These are phyloP conservation scores for Aquatica leii DNA, from an alignment of 2,888 invertebrate species.

Conservation along the genomic window DNA sequence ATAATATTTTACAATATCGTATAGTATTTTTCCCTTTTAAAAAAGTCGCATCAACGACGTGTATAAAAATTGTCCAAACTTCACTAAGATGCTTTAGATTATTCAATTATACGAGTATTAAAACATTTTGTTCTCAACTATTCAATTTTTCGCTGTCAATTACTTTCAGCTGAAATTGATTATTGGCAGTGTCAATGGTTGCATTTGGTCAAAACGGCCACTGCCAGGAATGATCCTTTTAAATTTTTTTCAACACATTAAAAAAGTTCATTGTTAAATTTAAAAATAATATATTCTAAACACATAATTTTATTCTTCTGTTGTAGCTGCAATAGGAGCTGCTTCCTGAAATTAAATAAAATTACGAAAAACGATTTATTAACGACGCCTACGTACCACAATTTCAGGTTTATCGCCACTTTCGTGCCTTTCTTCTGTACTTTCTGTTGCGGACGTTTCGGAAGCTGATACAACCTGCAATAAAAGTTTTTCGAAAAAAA, in stretches of 20 bases:
- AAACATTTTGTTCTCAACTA: conserved; percentile 46
- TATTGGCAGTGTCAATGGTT: conserved; percentile 56
- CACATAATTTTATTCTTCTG: conserved; percentile 53
- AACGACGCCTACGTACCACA: conserved; percentile 40
- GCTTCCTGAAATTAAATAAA: conserved; percentile 52
- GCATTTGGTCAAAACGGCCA: conserved; percentile 55
- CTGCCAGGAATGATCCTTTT: conserved; percentile 59
- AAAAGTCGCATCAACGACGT: conserved; percentile 57
- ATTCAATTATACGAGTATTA: conserved; percentile 56
- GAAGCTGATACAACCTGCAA: conserved; percentile 41
- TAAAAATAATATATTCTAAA: conserved; percentile 36
- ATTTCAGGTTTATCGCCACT: conserved; percentile 40
- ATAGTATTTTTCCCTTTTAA: conserved; percentile 51
- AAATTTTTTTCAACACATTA: conserved; percentile 51
- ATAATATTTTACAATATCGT: conserved; percentile 58
- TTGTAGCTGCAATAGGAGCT: conserved; percentile 47
- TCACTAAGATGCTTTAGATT: conserved; percentile 57
- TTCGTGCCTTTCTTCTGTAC: conserved; percentile 42
- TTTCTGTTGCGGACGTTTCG: conserved; percentile 41
- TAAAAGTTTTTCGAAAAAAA: background rate
- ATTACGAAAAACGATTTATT: no score
- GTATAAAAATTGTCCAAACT: conserved; percentile 59
- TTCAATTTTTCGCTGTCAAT: conserved; percentile 45
- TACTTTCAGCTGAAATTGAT: conserved; percentile 47
- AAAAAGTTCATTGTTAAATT: conserved; percentile 50